Conservation (phyloP, 2,797 vertebrate species). For the Hemitrygon akajei region DNA sequence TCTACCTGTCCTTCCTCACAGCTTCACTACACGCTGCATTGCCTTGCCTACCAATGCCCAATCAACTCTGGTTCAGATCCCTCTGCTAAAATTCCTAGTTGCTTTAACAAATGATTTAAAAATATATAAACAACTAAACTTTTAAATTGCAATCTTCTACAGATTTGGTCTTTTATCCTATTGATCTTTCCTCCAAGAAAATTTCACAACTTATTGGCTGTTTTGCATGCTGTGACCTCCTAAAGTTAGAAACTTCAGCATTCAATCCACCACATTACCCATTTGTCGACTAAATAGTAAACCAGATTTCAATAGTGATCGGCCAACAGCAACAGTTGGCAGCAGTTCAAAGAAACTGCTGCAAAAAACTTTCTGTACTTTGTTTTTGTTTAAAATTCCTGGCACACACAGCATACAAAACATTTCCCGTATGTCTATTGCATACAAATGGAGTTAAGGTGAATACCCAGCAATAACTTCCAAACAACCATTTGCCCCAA, state of each 20-base stretch:
- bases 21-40: too few relatives aligned
- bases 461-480: neutral
- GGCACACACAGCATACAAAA: neutral
- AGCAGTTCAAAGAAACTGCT: neutral
- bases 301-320: neutral
- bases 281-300: constrained; percentile 4
- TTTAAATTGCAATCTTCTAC: neutral
- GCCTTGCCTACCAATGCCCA: too few relatives aligned
- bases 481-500: neutral
- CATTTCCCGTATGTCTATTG: neutral
- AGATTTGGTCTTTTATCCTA: neutral
- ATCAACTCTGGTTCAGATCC: too few relatives aligned
- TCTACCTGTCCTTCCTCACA: too few relatives aligned
- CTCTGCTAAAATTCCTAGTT: neutral
- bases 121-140: neutral
- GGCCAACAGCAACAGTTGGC: neutral
- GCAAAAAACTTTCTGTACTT: neutral
- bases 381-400: constrained; percentile 27
- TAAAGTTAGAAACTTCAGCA: neutral
- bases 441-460: neutral
- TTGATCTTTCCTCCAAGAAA: neutral
- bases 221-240: neutral
- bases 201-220: neutral
- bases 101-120: neutral
- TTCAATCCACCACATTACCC: neutral